Conservation (phyloP, 2,888 invertebrate genomes). For the Lochmaea capreae region DNA sequence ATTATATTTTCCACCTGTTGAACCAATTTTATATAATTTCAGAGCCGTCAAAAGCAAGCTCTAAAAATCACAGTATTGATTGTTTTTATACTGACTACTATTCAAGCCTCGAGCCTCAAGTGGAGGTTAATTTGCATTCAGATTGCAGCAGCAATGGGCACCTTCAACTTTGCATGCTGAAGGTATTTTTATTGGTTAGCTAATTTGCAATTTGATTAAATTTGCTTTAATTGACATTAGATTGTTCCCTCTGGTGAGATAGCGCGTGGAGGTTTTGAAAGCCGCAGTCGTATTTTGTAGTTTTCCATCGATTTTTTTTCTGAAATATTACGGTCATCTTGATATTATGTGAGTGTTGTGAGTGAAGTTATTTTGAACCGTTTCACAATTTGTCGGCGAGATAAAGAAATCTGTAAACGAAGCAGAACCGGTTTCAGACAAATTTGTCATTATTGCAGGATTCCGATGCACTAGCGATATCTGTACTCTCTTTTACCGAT, state of each 20-base stretch:
- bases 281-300: not conserved
- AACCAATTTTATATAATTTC: not conserved
- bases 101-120: slow-evolving; percentile 18
- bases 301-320: not conserved
- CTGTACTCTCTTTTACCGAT: no score
- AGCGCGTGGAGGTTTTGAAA: not conserved
- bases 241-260: slow-evolving; percentile 39
- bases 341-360: no score
- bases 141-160: slow-evolving; percentile 45
- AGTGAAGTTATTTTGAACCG: no score
- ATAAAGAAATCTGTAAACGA: no score
- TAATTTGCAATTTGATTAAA: slow-evolving; percentile 51
- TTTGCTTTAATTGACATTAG: slow-evolving; percentile 48
- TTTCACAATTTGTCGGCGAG: no score
- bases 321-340: no score
- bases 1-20: not conserved
- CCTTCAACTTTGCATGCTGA: slow-evolving; percentile 41
- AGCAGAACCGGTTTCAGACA: no score
- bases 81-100: slow-evolving; percentile 12
- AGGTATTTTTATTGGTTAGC: slow-evolving; percentile 47
- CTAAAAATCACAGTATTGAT: slow-evolving; percentile 22
- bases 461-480: no score
- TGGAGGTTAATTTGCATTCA: slow-evolving; percentile 43
- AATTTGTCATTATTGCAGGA: no score
- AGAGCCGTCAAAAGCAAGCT: not conserved